Conservation (phyloP, 1,140 invertebrate species). For the Mylabris phalerata region DNA sequence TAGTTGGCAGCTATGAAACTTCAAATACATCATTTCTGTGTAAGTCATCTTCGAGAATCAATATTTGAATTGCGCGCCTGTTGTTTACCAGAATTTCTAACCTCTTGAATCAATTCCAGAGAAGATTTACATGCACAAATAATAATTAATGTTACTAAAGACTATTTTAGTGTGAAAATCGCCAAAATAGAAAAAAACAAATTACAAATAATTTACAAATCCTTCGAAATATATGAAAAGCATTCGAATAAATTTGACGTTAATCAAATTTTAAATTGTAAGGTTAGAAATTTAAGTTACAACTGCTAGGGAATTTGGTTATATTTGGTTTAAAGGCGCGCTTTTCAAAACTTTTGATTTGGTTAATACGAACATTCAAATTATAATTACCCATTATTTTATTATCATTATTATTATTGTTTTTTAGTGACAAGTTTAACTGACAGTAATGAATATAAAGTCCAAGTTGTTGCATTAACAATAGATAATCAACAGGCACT, state of each 20-base stretch:
- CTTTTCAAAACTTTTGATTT: background rate
- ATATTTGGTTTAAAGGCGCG: too few species aligned
- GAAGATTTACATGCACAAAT: too few species aligned
- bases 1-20: slow-evolving; percentile 55
- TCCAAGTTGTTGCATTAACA: slow-evolving; percentile 58
- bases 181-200: background rate
- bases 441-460: slow-evolving; percentile 58
- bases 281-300: too few species aligned
- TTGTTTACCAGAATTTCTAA: too few species aligned
- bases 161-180: too few species aligned
- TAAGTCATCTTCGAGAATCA: slow-evolving; percentile 30
- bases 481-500: slow-evolving; percentile 48
- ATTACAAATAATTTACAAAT: too few species aligned
- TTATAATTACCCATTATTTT: background rate
- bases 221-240: too few species aligned
- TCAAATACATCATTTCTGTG: slow-evolving; percentile 54
- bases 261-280: too few species aligned
- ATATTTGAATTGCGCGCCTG: too few species aligned
- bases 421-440: slow-evolving; percentile 51
- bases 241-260: background rate
- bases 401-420: background rate
- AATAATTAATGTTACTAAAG: too few species aligned
- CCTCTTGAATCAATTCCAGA: too few species aligned
- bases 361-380: background rate
- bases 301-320: too few species aligned